Conservation (phyloP, 2,113 vertebrate genomes). For the Aphyosemion australe region DNA sequence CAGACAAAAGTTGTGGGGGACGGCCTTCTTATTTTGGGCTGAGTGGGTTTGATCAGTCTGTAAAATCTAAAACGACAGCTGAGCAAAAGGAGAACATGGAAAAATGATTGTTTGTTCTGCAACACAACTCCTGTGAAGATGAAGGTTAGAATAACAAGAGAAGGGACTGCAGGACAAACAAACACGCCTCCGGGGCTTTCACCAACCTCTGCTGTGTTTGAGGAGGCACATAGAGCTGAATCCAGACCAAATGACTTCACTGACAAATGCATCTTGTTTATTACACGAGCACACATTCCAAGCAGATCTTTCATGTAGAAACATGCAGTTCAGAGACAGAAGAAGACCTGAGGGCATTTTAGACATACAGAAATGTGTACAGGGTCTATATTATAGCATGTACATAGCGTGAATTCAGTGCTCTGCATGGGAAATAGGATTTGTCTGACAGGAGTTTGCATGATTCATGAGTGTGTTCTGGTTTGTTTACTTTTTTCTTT, state of each 20-base stretch:
- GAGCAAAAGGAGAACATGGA: constrained; percentile 1
- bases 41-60: constrained; percentile 22
- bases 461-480: constrained; percentile 15
- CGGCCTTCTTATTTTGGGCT: no score
- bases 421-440: constrained; percentile 6
- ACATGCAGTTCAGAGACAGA: constrained; percentile 31
- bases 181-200: background rate
- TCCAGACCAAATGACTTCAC: constrained; percentile 10
- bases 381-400: constrained; percentile 23
- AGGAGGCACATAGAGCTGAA: background rate
- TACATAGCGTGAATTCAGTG: constrained; percentile 7
- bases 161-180: background rate
- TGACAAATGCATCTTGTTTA: constrained; percentile 64
- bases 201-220: background rate
- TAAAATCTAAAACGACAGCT: constrained; percentile 10
- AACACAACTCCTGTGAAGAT: background rate
- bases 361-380: constrained; percentile 43
- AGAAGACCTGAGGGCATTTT: constrained; percentile 50
- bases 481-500: constrained; percentile 39
- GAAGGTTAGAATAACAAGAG: background rate
- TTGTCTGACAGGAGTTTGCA: constrained; percentile 6
- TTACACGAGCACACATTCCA: constrained; percentile 42
- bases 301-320: constrained; percentile 34
- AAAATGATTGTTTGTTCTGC: constrained; percentile 8
- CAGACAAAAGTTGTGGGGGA: background rate